These are phyloP conservation scores for Chloropsis cyanopogon DNA, from an alignment of 2,113 vertebrate genomes.

Conservation along the genomic window DNA sequence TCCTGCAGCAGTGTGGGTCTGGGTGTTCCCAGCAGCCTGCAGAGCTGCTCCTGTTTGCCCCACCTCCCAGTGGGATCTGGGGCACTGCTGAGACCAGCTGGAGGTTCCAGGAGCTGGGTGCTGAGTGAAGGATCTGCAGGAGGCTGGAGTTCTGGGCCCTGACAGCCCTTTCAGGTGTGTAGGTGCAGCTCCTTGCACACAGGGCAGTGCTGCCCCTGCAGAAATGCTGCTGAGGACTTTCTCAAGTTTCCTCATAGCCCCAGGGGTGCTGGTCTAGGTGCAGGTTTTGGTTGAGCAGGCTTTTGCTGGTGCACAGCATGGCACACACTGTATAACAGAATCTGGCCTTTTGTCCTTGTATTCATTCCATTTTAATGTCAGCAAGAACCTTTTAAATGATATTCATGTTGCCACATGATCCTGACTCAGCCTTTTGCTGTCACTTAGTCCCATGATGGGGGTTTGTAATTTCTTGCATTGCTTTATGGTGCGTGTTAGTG, in stretches of 20 bases:
- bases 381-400: neutral
- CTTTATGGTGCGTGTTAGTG: neutral
- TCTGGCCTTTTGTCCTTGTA: neutral
- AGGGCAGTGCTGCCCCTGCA: accelerated
- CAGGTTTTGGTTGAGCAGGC: neutral
- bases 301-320: neutral
- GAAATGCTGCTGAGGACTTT: neutral
- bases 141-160: neutral
- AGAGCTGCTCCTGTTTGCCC: neutral
- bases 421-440: neutral
- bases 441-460: accelerated
- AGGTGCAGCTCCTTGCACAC: neutral
- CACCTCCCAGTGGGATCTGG: too few relatives aligned
- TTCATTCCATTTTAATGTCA: neutral
- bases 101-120: neutral
- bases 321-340: neutral
- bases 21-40: neutral
- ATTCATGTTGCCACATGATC: neutral
- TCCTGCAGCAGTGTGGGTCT: too few relatives aligned
- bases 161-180: neutral
- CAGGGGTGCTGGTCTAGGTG: neutral
- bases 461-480: neutral
- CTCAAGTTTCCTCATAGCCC: accelerated
- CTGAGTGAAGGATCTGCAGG: neutral
- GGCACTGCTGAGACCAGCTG: accelerated